Base-by-base conservation (phyloP, 2,888 invertebrate species). In the Pseudoips prasinana region DNA sequence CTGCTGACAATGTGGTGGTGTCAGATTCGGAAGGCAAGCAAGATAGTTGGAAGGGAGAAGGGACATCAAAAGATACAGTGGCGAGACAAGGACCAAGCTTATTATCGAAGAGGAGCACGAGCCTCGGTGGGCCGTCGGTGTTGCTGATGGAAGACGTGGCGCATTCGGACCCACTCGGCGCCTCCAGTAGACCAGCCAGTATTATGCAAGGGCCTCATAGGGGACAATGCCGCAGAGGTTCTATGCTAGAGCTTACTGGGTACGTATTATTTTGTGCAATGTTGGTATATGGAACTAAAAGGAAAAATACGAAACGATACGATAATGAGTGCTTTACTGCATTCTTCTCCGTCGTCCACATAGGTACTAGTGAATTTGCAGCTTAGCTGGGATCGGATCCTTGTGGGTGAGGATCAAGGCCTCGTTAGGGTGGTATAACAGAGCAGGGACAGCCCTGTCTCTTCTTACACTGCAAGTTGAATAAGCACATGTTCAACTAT, bases 241-340 rank as follows among this genome's bases (percentile, higher is more conserved):
- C 95, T 29, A 94, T 95, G 94, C 88, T 95, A 73, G 95, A 96
- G 73, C 88, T 95, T 30, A 94, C 92, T 64, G 93, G 93, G 94
- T 94, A 86, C 77, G 92, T 90, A 5, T 14, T n/a, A n/a, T n/a
- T n/a, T n/a, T n/a, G n/a, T n/a, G n/a, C n/a, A n/a, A n/a, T n/a
- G n/a, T n/a, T n/a, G n/a, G n/a, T n/a, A n/a, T n/a, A n/a, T n/a
- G n/a, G n/a, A n/a, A n/a, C n/a, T n/a, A n/a, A n/a, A n/a, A n/a
- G n/a, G n/a, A n/a, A n/a, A n/a, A n/a, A n/a, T n/a, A n/a, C n/a
- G n/a, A n/a, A n/a, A n/a, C n/a, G n/a, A n/a, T n/a, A n/a, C n/a
- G n/a, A n/a, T n/a, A n/a, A n/a, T n/a, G n/a, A n/a, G n/a, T n/a
- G n/a, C n/a, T n/a, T n/a, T n/a, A n/a, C n/a, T n/a, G n/a, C n/a